Conservation (phyloP, 2,888 invertebrate species). For the Ramazzottius varieornatus region DNA sequence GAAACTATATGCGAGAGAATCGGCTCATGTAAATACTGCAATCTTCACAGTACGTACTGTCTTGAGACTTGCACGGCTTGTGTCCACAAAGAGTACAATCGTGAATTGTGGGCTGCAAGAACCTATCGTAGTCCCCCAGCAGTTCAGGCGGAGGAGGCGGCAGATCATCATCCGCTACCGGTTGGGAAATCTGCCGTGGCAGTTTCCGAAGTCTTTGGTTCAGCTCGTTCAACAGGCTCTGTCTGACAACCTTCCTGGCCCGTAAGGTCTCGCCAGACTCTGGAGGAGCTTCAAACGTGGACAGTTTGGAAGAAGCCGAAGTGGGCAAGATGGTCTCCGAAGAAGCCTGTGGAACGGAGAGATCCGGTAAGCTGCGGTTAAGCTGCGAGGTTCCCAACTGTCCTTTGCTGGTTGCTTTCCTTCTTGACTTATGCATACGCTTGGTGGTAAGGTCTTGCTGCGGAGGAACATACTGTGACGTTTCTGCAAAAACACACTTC, state of each 20-base stretch:
- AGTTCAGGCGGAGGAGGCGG: too few relatives aligned
- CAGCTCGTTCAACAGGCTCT: not conserved
- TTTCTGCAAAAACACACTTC: too few relatives aligned
- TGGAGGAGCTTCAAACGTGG: not conserved
- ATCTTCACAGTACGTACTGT: too few relatives aligned
- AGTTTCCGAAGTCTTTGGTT: not conserved
- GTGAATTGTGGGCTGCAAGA: too few relatives aligned
- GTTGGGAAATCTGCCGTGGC: too few relatives aligned
- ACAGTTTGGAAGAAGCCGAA: not conserved
- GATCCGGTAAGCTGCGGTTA: not conserved
- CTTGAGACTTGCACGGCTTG: too few relatives aligned
- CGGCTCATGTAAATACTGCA: too few relatives aligned
- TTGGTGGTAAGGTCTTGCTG: not conserved
- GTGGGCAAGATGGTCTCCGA: not conserved
- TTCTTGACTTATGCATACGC: not conserved
- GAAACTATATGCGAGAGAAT: too few relatives aligned
- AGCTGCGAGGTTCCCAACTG: not conserved
- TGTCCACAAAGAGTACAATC: too few relatives aligned
- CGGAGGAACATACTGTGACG: too few relatives aligned
- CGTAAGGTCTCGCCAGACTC: not conserved
- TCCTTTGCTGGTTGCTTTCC: not conserved
- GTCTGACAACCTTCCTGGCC: not conserved
- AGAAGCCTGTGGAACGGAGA: not conserved
- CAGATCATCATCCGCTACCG: too few relatives aligned
- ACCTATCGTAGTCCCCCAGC: too few relatives aligned